Evolutionary conservation across 2,797 vertebrate species (phyloP).

Genomic region (Pitangus sulphuratus): DNA sequence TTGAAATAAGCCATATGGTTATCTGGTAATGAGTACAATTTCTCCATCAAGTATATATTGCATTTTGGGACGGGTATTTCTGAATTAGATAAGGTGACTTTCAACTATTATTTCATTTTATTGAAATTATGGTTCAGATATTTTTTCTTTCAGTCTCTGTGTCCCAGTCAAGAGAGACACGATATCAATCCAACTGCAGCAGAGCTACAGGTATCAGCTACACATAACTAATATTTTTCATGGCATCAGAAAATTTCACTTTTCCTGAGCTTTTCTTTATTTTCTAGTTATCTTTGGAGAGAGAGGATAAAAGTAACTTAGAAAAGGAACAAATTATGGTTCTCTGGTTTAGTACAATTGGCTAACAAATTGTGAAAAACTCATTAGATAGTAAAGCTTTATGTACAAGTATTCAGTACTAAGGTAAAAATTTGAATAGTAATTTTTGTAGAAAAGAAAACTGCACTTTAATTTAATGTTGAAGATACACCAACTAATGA

Average conservation of each 20-base stretch:
- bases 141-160: background rate
- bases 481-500: background rate
- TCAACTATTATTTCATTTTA: background rate
- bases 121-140: background rate
- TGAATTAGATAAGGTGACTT: background rate
- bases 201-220: background rate
- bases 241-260: background rate
- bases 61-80: background rate
- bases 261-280: background rate
- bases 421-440: background rate
- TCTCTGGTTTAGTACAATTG: background rate
- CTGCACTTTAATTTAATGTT: background rate
- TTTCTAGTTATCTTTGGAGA: background rate
- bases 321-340: background rate
- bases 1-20: constrained; percentile 17
- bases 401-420: background rate
- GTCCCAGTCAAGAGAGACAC: accelerated
- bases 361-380: background rate
- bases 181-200: background rate
- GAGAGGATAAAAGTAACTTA: background rate
- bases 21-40: background rate
- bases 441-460: background rate
- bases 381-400: background rate
- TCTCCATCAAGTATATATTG: background rate
- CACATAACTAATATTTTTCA: background rate